A percentile compares a stretch with the other conserved stretches of the same genome.
Conservation (phyloP, 2,888 invertebrate species). For the Drosophila neonasuta region DNA sequence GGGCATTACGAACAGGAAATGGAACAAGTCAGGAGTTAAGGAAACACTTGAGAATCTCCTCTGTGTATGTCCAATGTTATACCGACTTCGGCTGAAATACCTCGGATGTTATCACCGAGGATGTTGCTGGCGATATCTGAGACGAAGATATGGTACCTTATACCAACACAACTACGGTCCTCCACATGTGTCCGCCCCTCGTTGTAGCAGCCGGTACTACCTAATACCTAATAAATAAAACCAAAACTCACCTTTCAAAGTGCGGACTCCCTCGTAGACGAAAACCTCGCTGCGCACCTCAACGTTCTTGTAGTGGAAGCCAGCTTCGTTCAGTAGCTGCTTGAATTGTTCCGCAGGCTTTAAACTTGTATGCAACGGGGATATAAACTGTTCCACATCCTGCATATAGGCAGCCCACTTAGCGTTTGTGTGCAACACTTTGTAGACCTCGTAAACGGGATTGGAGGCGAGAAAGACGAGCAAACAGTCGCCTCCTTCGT, state of each 20-base stretch:
- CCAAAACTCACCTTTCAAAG: conserved; percentile 83
- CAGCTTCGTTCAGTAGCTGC: conserved; percentile 84
- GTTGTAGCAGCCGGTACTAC: too few relatives aligned
- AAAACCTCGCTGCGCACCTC: conserved; percentile 84
- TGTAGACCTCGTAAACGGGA: conserved; percentile 87
- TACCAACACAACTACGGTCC: too few relatives aligned
- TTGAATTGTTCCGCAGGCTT: conserved; percentile 85
- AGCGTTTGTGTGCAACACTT: conserved; percentile 84
- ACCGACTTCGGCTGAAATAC: too few relatives aligned
- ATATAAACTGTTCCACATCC: conserved; percentile 86
- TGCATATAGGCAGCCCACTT: conserved; percentile 87
- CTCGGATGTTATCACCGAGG: too few relatives aligned
- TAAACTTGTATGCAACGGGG: conserved; percentile 86
- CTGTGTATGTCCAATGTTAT: too few relatives aligned
- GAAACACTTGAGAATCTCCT: too few relatives aligned
- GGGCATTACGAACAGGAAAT: too few relatives aligned
- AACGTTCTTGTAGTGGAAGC: conserved; percentile 85
- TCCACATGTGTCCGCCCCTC: too few relatives aligned
- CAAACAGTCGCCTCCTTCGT: conserved; percentile 87
- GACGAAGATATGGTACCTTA: too few relatives aligned
- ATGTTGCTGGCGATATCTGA: too few relatives aligned
- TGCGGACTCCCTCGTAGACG: conserved; percentile 84
- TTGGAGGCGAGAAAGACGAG: conserved; percentile 87
- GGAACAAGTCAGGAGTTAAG: too few relatives aligned
- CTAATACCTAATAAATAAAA: too few relatives aligned